Base-by-base conservation (phyloP, 2,888 invertebrate genomes). In the Hemicrepidius hirtus region DNA sequence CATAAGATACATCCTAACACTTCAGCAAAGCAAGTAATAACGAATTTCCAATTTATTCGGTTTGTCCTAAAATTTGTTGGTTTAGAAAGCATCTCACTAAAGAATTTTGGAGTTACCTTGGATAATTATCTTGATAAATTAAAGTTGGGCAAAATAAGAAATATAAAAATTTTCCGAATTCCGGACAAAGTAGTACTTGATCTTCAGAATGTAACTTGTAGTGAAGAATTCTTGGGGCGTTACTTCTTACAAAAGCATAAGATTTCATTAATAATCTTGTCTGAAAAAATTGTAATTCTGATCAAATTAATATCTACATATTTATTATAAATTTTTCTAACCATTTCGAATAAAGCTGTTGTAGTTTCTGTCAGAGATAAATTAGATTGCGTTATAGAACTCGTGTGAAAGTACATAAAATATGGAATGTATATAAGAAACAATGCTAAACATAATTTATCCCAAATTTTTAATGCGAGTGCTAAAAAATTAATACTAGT, bases 131-230 rank as follows among this genome's bases (percentile, higher is more conserved):
- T 78, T 94, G 90, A 85, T 95, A 96, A 13, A 96, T 87, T 0
- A 97, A 88, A 0, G 97, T 97, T 3, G 97, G 97, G 0, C 93
- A 95, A 84, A 97, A 97, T 63, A 96, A 86, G 84, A 95, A 97
- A 83, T 96, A 97, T 5, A 60, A 41, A 24, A 20, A 60, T 10
- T 60, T 41, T 0, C 90, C 88, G 83, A 97, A 92, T 44, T 66
- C 66, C 0, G 96, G 91, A 40, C 35, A 67, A 40, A n/a, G n/a
- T n/a, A 90, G 80, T 1, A 91, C 87, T n/a, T 81, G 1, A 44
- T 84, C 68, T n/a, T 80, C 82, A 2, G 75, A 75, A 73, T 89
- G 88, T 0, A 83, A 78, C 79, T 91, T 90, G 66, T 87, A 88
- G 0, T 85, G 77, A 24, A 91, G 77, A 64, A 92, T 91, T 69